phyloP scores from a whole-genome alignment of 1,140 invertebrate genomes.

The Neodiprion pinetum region DNA sequence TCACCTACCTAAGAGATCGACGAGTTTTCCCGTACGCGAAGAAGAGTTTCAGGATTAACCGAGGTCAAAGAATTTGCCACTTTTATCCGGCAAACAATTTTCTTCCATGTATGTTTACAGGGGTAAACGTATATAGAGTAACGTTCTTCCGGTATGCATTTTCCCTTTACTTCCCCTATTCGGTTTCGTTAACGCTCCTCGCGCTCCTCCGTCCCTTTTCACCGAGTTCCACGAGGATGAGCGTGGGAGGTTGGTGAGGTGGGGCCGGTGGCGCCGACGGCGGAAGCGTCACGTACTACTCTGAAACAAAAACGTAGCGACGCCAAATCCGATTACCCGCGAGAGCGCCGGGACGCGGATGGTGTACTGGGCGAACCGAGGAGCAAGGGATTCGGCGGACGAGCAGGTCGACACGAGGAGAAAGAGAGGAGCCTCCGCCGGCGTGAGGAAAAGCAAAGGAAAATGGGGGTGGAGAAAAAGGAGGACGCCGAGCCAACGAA shows the following conservation, averaged over 20 bases:
- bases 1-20: too few relatives aligned
- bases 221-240: too few relatives aligned
- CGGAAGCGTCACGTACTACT: slow-evolving; percentile 61
- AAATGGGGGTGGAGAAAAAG: slow-evolving; percentile 31
- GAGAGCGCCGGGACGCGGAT: slow-evolving; percentile 61
- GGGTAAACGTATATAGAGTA: too few relatives aligned
- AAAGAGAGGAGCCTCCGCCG: slow-evolving; percentile 30
- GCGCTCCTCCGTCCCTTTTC: too few relatives aligned
- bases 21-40: too few relatives aligned
- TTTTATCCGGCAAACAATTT: neutral
- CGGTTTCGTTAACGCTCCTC: neutral
- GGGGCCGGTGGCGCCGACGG: slow-evolving; percentile 24
- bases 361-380: slow-evolving; percentile 54
- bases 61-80: too few relatives aligned
- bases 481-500: slow-evolving; percentile 24
- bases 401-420: slow-evolving; percentile 10
- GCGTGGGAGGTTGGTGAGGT: too few relatives aligned
- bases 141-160: too few relatives aligned
- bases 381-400: slow-evolving; percentile 33
- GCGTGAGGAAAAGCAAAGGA: slow-evolving; percentile 28
- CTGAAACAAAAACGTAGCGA: slow-evolving; percentile 64
- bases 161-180: neutral
- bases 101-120: neutral
- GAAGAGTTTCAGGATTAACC: too few relatives aligned
- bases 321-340: slow-evolving; percentile 63